Conservation (phyloP, 2,113 vertebrate species). For the Malurus cyaneus region DNA sequence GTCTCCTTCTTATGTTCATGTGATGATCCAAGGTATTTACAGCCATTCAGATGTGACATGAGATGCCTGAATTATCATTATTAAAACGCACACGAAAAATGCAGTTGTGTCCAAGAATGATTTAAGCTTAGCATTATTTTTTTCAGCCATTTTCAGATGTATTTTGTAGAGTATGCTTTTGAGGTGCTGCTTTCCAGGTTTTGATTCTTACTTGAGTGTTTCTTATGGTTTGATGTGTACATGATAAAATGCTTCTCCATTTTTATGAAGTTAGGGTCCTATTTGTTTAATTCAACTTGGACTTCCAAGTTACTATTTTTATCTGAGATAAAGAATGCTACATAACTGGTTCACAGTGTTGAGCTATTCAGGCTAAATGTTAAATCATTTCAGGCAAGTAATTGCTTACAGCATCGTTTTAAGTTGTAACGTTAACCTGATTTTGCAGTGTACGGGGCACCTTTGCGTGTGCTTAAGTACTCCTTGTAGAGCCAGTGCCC, state of each 20-base stretch:
- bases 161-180: not conserved
- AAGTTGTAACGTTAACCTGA: not conserved
- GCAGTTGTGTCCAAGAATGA: not conserved
- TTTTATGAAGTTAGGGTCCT: not conserved
- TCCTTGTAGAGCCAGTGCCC: not conserved
- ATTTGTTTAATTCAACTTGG: not conserved
- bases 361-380: not conserved
- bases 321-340: not conserved
- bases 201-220: not conserved
- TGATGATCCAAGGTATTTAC: not conserved
- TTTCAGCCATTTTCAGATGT: not conserved
- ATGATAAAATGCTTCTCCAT: not conserved
- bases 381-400: not conserved
- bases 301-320: not conserved
- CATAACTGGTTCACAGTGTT: not conserved
- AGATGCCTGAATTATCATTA: not conserved
- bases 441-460: not conserved
- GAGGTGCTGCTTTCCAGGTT: not conserved
- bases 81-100: not conserved
- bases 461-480: not conserved
- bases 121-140: not conserved
- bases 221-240: not conserved
- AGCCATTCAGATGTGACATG: not conserved
- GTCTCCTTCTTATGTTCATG: not conserved
- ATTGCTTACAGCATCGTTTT: not conserved